Conservation (phyloP, 2,113 vertebrate species). For the Sceloporus tristichus region DNA sequence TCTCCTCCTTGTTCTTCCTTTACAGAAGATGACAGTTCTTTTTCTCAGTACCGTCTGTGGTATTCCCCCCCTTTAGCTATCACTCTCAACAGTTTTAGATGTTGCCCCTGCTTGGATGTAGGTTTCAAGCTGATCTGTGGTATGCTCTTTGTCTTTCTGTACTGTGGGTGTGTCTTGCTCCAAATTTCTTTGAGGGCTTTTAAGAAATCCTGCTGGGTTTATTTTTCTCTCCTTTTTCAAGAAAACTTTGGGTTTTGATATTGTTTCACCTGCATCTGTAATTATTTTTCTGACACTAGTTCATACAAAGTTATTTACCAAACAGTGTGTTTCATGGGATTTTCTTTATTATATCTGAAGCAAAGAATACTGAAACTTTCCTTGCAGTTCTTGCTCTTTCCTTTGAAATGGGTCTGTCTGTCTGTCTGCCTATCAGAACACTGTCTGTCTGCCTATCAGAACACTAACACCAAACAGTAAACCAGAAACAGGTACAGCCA, state of each 20-base stretch:
- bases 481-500: not conserved
- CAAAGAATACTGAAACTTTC: not conserved
- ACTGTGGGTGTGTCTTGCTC: slow-evolving; percentile 23
- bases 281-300: slow-evolving; percentile 38
- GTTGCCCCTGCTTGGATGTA: not conserved
- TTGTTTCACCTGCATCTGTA: slow-evolving; percentile 7
- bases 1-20: not conserved
- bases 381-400: not conserved
- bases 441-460: not conserved
- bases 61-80: slow-evolving; percentile 11
- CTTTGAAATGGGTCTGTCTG: not conserved
- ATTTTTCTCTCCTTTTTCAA: slow-evolving; percentile 45
- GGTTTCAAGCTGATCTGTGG: slow-evolving; percentile 20
- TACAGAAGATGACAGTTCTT: not conserved
- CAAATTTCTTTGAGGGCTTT: slow-evolving; percentile 42
- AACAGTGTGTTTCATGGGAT: not conserved
- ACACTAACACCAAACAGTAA: not conserved
- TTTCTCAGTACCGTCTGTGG: not conserved
- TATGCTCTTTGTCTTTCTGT: not conserved
- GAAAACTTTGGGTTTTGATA: slow-evolving; percentile 33
- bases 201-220: slow-evolving; percentile 18
- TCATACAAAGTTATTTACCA: not conserved
- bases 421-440: not conserved
- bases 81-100: slow-evolving; percentile 21
- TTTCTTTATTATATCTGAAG: slow-evolving; percentile 1